These are phyloP conservation scores for Ichneumon xanthorius DNA, from an alignment of 2,888 invertebrate genomes.

Conservation along the genomic window DNA sequence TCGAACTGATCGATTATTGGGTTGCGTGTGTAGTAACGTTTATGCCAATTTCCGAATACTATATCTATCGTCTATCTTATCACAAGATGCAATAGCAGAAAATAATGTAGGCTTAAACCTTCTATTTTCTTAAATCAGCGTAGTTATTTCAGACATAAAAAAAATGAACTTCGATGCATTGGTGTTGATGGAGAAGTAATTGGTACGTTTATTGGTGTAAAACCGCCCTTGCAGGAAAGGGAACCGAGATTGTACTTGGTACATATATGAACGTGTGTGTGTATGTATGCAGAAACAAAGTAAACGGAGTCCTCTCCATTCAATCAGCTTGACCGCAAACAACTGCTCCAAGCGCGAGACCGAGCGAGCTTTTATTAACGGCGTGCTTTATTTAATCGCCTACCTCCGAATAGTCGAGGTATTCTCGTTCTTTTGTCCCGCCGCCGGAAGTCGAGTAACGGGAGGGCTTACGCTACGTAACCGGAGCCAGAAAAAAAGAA, in stretches of 20 bases:
- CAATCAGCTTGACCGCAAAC: conserved; percentile 46
- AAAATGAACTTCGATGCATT: neutral
- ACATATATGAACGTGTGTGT: neutral
- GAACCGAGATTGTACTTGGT: conserved; percentile 21
- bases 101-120: too few relatives aligned
- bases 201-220: conserved; percentile 39
- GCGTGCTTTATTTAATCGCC: conserved; percentile 39
- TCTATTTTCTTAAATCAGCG: neutral
- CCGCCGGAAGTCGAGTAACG: conserved; percentile 28
- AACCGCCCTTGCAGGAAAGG: conserved; percentile 5
- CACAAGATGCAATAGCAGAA: too few relatives aligned
- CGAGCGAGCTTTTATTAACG: conserved; percentile 37
- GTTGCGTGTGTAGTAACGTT: too few relatives aligned
- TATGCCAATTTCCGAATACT: too few relatives aligned
- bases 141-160: neutral
- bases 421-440: conserved; percentile 44
- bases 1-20: too few relatives aligned
- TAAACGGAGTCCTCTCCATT: conserved; percentile 36
- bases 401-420: conserved; percentile 27
- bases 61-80: too few relatives aligned
- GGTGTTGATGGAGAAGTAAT: conserved; percentile 35
- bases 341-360: conserved; percentile 21
- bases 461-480: neutral
- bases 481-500: conserved; percentile 37
- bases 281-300: neutral